These are phyloP conservation scores for Conomelus anceps DNA, from an alignment of 2,888 invertebrate species.

Conservation along the genomic window DNA sequence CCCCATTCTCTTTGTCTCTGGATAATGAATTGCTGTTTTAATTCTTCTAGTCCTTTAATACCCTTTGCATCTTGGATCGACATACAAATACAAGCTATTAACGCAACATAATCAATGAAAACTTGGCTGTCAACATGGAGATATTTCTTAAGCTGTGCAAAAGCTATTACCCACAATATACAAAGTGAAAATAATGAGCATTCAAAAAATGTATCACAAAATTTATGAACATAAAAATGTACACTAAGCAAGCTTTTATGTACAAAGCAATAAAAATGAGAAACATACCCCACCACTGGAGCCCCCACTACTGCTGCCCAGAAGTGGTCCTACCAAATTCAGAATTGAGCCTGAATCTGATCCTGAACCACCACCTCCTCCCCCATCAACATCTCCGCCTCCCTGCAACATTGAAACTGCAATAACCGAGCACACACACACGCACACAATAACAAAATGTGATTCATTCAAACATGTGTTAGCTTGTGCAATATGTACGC, in stretches of 20 bases:
- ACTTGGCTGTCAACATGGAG: not conserved
- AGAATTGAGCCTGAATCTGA: conserved; percentile 32
- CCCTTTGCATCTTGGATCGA: too few relatives aligned
- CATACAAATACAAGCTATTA: too few relatives aligned
- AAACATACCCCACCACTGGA: not conserved
- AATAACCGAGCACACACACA: not conserved
- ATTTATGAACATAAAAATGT: too few relatives aligned
- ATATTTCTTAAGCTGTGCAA: not conserved
- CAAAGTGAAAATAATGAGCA: not conserved
- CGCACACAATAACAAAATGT: not conserved
- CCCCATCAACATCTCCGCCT: not conserved
- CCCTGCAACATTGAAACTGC: not conserved
- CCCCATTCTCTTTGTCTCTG: too few relatives aligned
- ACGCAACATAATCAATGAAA: too few relatives aligned
- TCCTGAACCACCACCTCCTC: conserved; percentile 4
- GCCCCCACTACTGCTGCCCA: conserved; percentile 31
- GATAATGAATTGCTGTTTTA: too few relatives aligned
- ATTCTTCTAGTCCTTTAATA: too few relatives aligned
- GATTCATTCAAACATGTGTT: not conserved
- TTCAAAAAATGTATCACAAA: not conserved
- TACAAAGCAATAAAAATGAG: not conserved
- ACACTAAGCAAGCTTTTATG: not conserved
- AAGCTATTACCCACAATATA: not conserved
- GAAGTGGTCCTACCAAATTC: conserved; percentile 32
- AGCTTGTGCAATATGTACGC: not conserved